A percentile compares a stretch with the other conserved stretches of the same genome.
phyloP scores from a whole-genome alignment of 2,113 vertebrate species.

The Penelope pileata region DNA sequence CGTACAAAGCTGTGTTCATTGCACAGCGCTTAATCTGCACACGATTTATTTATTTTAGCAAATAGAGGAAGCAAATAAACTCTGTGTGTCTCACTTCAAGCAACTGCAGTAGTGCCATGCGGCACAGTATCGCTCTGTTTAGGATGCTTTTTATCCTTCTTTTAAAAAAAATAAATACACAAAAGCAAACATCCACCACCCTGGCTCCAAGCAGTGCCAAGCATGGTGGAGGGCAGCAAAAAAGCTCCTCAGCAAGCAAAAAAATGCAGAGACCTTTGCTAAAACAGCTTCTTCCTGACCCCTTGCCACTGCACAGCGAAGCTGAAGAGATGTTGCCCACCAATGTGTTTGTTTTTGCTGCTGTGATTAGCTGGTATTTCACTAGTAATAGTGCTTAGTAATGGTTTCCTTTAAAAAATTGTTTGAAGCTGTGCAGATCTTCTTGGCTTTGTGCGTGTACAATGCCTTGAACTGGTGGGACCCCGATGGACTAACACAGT shows the following conservation, averaged over 20 bases:
- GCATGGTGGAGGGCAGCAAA: neutral
- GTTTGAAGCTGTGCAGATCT: neutral
- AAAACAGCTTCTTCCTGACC: neutral
- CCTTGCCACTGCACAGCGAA: accelerated
- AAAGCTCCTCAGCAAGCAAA: neutral
- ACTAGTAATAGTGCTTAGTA: neutral
- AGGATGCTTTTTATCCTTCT: neutral
- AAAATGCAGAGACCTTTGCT: accelerated
- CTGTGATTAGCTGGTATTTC: constrained; percentile 1
- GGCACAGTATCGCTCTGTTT: neutral
- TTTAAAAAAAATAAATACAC: neutral
- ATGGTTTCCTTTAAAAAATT: constrained; percentile 25
- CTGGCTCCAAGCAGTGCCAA: neutral
- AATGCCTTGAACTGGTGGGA: constrained; percentile 44
- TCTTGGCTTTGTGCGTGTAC: constrained; percentile 22
- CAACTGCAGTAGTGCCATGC: accelerated
- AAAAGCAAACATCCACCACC: neutral
- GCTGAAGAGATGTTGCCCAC: neutral
- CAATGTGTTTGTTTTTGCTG: constrained; percentile 4
- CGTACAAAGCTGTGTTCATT: neutral
- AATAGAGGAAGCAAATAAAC: neutral
- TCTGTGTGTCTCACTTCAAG: accelerated
- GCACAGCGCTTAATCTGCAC: neutral
- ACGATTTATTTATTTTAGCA: neutral
- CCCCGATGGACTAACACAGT: neutral